Evolutionary conservation across 2,797 vertebrate species (phyloP).

Genomic region (Forpus xanthops): DNA sequence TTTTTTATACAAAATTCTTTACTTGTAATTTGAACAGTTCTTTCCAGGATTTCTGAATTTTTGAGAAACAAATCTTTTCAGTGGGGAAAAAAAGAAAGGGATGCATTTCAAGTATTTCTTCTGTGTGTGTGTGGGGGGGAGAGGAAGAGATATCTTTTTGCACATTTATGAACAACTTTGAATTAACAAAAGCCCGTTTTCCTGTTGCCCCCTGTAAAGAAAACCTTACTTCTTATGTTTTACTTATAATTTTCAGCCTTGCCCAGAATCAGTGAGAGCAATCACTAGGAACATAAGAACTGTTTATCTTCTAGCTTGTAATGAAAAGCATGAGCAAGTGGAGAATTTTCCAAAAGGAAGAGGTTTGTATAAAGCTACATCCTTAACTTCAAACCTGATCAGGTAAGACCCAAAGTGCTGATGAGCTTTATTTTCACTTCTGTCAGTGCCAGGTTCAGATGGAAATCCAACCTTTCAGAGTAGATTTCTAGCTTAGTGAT

Average conservation of each 20-base stretch:
- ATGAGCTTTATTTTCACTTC: not conserved
- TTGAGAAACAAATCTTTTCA: not conserved
- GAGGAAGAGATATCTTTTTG: not conserved
- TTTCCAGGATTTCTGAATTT: not conserved
- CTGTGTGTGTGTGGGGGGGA: accelerated
- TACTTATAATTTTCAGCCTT: not conserved
- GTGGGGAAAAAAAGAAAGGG: not conserved
- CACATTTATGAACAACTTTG: not conserved
- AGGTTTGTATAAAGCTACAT: not conserved
- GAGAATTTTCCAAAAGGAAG: not conserved
- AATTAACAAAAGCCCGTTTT: not conserved
- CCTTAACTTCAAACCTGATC: not conserved
- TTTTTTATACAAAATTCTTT: not conserved
- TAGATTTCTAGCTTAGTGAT: not conserved
- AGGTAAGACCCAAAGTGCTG: not conserved
- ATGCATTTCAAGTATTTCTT: not conserved
- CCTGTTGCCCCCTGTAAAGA: not conserved
- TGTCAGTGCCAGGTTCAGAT: not conserved
- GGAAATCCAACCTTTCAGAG: not conserved
- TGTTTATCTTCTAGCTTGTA: not conserved
- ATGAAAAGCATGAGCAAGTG: not conserved
- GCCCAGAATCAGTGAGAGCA: not conserved
- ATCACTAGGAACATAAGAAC: not conserved
- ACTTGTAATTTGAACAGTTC: not conserved
- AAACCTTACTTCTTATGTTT: not conserved